These are phyloP conservation scores for Hippopotamus amphibius DNA, from an alignment of 2,113 vertebrate genomes.

Conservation along the genomic window DNA sequence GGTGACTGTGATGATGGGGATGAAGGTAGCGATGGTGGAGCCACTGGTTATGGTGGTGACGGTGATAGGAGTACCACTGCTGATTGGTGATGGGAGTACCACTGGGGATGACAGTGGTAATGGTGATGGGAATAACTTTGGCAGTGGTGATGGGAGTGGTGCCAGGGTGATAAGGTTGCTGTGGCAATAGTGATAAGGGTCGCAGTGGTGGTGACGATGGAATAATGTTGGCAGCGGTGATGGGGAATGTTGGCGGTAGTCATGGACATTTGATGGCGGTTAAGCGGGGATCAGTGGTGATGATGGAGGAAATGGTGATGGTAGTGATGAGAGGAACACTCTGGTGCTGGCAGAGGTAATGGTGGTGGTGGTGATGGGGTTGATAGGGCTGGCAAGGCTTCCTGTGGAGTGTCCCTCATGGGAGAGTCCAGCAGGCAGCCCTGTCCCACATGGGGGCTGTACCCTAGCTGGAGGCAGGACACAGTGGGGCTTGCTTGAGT, in stretches of 20 bases:
- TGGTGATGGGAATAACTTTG: not conserved
- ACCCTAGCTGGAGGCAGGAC: not conserved
- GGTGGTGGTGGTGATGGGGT: not conserved
- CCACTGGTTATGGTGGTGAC: not conserved
- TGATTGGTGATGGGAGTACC: not conserved
- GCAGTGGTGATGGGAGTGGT: not conserved
- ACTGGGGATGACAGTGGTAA: not conserved
- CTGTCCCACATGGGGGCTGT: not conserved
- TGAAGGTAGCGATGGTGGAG: not conserved
- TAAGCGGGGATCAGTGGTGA: not conserved
- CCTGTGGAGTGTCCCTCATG: not conserved
- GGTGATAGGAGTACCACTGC: no score
- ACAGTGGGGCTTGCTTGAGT: conserved; percentile 30
- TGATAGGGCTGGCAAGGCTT: not conserved
- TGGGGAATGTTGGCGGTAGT: not conserved
- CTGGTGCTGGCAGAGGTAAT: not conserved
- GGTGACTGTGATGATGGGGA: not conserved
- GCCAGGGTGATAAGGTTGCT: not conserved
- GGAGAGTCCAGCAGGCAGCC: not conserved
- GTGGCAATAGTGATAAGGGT: not conserved
- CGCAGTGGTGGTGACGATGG: not conserved
- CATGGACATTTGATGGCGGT: not conserved
- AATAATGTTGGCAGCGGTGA: accelerated
- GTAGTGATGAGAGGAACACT: not conserved
- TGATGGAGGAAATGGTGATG: not conserved